Percentiles rank a stretch among this genome's conserved stretches.
Conservation (phyloP, 2,888 invertebrate genomes). For the Parapristionchus giblindavisi region DNA sequence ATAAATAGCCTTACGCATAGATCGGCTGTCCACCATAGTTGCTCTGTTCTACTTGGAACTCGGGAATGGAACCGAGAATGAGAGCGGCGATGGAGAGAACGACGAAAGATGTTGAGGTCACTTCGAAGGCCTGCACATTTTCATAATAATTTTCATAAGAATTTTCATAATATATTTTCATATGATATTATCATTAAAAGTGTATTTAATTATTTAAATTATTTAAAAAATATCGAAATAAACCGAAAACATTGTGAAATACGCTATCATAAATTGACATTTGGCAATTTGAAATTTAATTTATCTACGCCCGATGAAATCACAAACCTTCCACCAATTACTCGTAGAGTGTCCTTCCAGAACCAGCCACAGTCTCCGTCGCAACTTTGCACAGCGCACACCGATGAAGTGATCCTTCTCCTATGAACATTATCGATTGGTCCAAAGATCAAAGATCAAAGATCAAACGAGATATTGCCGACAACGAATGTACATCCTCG, state of each 20-base stretch:
- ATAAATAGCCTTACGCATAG: constrained; percentile 27
- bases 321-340: constrained; percentile 65
- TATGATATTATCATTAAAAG: neutral
- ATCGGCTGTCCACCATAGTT: constrained; percentile 49
- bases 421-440: no score
- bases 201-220: neutral
- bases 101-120: constrained; percentile 68
- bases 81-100: constrained; percentile 67
- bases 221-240: no score
- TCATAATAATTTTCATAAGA: neutral
- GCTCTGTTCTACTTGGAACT: constrained; percentile 66
- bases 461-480: no score
- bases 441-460: no score
- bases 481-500: no score
- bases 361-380: constrained; percentile 64
- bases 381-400: constrained; percentile 63
- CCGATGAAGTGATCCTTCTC: constrained; percentile 69
- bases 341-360: constrained; percentile 67
- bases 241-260: neutral
- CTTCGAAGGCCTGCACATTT: constrained; percentile 61
- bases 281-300: neutral
- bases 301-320: neutral
- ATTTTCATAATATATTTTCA: no score
- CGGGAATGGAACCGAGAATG: constrained; percentile 67
- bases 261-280: neutral